These are phyloP conservation scores for Aricia agestis DNA, from an alignment of 1,140 invertebrate species.

Conservation along the genomic window DNA sequence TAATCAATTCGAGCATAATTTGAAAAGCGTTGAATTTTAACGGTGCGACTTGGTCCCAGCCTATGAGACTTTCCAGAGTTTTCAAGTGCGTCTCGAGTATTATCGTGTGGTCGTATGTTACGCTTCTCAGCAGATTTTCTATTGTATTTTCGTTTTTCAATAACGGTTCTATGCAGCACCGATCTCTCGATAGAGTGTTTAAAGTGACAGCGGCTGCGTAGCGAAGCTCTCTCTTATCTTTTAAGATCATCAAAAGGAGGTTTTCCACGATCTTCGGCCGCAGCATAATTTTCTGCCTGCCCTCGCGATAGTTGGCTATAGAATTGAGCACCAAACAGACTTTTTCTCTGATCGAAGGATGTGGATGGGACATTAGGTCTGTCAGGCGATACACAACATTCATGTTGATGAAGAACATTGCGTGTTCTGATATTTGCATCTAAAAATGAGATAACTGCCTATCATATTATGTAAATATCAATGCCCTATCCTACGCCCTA, in stretches of 20 bases:
- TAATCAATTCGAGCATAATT: conserved; percentile 50
- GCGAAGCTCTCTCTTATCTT: conserved; percentile 58
- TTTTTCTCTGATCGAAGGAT: conserved; percentile 58
- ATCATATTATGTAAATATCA: too few relatives aligned
- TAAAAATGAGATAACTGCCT: conserved; percentile 24
- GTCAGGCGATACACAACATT: conserved; percentile 54
- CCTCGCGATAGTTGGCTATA: conserved; percentile 55
- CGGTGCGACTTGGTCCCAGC: conserved; percentile 50
- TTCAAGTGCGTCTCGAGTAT: conserved; percentile 56
- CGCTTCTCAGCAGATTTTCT: conserved; percentile 53
- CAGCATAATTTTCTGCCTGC: conserved; percentile 45
- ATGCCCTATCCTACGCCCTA: too few relatives aligned
- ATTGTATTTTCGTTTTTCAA: conserved; percentile 44
- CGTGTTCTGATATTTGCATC: conserved; percentile 66
- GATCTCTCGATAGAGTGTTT: conserved; percentile 42
- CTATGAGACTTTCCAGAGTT: conserved; percentile 44
- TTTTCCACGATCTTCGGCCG: conserved; percentile 44
- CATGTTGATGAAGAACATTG: conserved; percentile 51
- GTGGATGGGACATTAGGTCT: conserved; percentile 44
- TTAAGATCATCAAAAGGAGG: conserved; percentile 49
- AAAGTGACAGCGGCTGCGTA: conserved; percentile 54
- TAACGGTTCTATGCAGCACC: conserved; percentile 47
- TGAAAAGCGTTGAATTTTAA: conserved; percentile 60
- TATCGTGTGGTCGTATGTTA: conserved; percentile 52
- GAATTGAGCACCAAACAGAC: conserved; percentile 51